Conservation (phyloP, 2,888 invertebrate genomes). For the Agrotis exclamationis region DNA sequence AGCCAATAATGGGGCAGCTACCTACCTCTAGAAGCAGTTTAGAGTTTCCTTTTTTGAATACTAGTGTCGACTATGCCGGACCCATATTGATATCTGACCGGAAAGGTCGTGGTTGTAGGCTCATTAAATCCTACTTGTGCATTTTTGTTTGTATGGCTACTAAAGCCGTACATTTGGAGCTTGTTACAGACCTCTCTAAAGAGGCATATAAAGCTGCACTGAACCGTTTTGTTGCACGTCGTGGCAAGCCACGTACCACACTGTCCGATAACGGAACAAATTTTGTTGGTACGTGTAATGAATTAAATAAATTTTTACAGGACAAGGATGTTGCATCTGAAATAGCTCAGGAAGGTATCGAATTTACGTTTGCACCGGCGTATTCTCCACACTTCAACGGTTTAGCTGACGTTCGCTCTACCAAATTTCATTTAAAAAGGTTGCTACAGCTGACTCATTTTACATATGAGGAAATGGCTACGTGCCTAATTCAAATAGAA, state of each 20-base stretch:
- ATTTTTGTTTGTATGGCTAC: conserved; percentile 35
- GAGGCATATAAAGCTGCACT: conserved; percentile 37
- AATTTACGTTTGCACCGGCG: too few relatives aligned
- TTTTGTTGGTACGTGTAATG: too few relatives aligned
- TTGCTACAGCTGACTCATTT: too few relatives aligned
- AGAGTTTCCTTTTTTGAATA: conserved; percentile 24
- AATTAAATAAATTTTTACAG: too few relatives aligned
- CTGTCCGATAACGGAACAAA: too few relatives aligned
- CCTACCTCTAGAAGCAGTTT: conserved; percentile 12
- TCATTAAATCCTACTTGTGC: conserved; percentile 38
- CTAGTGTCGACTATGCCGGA: conserved; percentile 41
- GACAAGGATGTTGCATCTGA: too few relatives aligned
- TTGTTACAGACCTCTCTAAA: conserved; percentile 43
- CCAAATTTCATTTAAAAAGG: too few relatives aligned
- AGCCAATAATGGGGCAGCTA: conserved; percentile 29
- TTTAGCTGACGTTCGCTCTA: too few relatives aligned
- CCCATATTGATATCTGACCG: conserved; percentile 44
- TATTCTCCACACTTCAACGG: too few relatives aligned
- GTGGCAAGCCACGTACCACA: conserved; percentile 32
- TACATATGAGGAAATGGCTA: too few relatives aligned
- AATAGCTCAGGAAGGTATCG: too few relatives aligned
- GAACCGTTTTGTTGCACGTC: conserved; percentile 37
- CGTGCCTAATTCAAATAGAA: too few relatives aligned
- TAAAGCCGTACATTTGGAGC: conserved; percentile 46
- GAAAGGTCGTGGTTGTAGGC: conserved; percentile 39